Percentiles rank a stretch among this genome's conserved stretches.
Evolutionary conservation across 2,888 invertebrate genomes (phyloP).

Genomic region (Candidula unifasciata): DNA sequence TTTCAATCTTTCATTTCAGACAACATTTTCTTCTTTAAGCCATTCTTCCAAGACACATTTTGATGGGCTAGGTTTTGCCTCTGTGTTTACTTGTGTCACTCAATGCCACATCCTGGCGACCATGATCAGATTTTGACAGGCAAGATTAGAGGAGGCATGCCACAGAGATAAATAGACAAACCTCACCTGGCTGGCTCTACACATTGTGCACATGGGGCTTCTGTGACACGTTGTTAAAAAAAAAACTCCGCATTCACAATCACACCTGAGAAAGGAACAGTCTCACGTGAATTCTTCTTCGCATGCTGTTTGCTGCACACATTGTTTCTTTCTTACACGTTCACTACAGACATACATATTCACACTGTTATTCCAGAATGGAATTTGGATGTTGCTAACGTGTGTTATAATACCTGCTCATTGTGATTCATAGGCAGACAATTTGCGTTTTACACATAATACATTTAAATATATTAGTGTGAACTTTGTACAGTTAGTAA

Average conservation of each 20-base stretch:
- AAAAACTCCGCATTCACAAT: background rate
- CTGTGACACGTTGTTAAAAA: conserved; percentile 16
- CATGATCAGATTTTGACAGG: conserved; percentile 30
- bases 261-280: background rate
- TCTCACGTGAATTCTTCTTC: no score
- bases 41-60: background rate
- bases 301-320: no score
- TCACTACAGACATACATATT: no score
- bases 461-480: no score
- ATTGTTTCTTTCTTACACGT: no score
- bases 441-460: no score
- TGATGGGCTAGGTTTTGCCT: background rate
- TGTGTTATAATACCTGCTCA: no score
- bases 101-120: conserved; percentile 28
- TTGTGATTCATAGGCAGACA: no score
- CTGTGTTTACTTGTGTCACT: conserved; percentile 30
- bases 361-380: no score
- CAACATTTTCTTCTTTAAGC: background rate
- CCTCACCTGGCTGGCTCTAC: background rate
- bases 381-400: no score
- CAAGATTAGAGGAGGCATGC: background rate
- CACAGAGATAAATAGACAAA: background rate
- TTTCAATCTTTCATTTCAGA: background rate
- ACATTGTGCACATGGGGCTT: background rate
- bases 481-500: no score